Conservation (phyloP, 2,797 vertebrate genomes). For the Anabas testudineus region DNA sequence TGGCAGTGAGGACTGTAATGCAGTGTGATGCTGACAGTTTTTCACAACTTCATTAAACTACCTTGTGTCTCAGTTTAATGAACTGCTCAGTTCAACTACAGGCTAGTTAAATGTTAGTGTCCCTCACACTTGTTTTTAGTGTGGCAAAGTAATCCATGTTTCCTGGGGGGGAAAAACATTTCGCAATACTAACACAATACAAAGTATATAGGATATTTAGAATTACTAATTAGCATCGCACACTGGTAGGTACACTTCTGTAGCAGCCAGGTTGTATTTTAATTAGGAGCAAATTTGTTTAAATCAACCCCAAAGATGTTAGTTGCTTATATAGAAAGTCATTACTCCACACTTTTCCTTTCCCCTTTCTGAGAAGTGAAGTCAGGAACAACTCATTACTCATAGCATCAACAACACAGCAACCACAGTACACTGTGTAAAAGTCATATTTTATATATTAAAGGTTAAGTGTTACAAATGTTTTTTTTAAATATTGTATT, state of each 20-base stretch:
- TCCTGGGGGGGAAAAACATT: neutral
- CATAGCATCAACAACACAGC: neutral
- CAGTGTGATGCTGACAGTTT: slow-evolving; percentile 53
- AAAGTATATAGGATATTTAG: neutral
- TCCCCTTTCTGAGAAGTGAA: no score
- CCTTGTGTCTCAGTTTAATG: slow-evolving; percentile 44
- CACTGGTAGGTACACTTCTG: neutral
- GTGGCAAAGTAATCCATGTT: neutral
- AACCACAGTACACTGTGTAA: no score
- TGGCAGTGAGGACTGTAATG: slow-evolving; percentile 47
- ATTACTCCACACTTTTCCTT: neutral
- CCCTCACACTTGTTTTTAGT: slow-evolving; percentile 9
- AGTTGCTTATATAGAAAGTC: slow-evolving; percentile 11
- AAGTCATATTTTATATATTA: neutral
- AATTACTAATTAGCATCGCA: neutral
- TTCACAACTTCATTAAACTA: slow-evolving; percentile 62
- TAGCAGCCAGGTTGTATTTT: neutral
- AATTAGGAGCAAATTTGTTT: neutral
- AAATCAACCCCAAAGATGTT: neutral
- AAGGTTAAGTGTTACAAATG: neutral
- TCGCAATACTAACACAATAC: neutral
- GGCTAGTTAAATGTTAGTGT: neutral
- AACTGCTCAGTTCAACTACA: slow-evolving; percentile 35
- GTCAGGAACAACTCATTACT: no score
- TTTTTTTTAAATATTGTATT: no score